Evolutionary conservation across 2,797 vertebrate genomes (phyloP), one percentile per base, ranked within the genome.

Genomic region (Pangasius krempfi): DNA sequence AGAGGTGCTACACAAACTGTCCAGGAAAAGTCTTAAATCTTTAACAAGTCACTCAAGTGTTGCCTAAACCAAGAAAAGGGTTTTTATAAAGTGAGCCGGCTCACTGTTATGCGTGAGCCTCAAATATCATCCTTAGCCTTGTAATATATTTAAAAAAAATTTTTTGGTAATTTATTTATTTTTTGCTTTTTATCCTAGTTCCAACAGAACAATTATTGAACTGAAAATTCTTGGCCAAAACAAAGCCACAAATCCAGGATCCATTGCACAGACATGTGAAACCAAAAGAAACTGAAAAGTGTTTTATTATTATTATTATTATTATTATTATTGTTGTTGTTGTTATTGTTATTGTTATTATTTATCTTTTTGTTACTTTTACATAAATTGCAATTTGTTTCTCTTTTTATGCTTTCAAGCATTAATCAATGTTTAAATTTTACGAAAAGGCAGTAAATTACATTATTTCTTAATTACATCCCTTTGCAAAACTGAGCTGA

Each of bases 11-110:
- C 37, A 2, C 9, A 40, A 84, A 87, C 52, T 30, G 2, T 40
- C 10, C 20, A 37, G 78, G 8, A 22, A 54, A 81, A 60, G 60
- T 54, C n/a, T 80, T 56, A 14, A 54, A 79, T 25, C 30, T 30
- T 52, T 56, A 80, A 58, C 9, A 22, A 18, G 10, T 81, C 2
- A 58, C 33, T 60, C n/a, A n/a, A 33, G 18, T 56, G 58, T 54
- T 37, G 33, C 5, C 72, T 72, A 56, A 44, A 64, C 44, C 37
- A 64, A 79, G 72, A 85, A 78, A 66, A 86, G 64, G 40, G 64
- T 80, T 89, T 86, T 4, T 56, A 27, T 73, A 68, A 86, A 80
- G 87, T 90, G 89, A 91, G 89, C 89, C 82, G 91, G 91, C 91
- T 91, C 88, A 87, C 89, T 88, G 86, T 72, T 89, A 58, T 47